A percentile compares a stretch with the other conserved stretches of the same genome.
Evolutionary conservation across 2,888 invertebrate species (phyloP).

Genomic region (Lycocerus yunnanus): DNA sequence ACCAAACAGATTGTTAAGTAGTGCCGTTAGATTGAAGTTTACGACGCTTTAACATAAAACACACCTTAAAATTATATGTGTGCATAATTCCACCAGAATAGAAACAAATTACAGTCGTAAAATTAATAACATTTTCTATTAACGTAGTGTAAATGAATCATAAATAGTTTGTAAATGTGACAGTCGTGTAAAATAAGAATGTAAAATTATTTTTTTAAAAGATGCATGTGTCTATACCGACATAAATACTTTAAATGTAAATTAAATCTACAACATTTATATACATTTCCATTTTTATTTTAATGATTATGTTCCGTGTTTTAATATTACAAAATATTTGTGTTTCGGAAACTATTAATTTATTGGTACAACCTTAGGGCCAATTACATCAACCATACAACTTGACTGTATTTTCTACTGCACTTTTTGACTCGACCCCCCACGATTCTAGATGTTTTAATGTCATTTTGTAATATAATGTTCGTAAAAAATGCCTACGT

Average conservation of each 20-base stretch:
- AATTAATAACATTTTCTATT: slow-evolving; percentile 4
- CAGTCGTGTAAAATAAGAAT: background rate
- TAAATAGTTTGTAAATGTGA: slow-evolving; percentile 1
- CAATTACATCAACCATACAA: no score
- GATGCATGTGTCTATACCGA: background rate
- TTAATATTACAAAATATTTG: background rate
- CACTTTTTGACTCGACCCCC: no score
- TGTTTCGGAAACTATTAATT: background rate
- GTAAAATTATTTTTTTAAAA: background rate
- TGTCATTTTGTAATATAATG: no score
- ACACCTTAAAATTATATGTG: slow-evolving; percentile 4
- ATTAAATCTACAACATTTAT: background rate
- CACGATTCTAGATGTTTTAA: no score
- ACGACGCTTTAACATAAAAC: background rate
- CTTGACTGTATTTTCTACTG: no score
- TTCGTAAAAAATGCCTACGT: no score
- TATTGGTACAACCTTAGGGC: background rate
- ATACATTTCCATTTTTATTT: background rate
- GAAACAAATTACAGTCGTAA: slow-evolving; percentile 3
- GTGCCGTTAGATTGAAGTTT: slow-evolving; percentile 2
- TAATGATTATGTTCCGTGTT: background rate
- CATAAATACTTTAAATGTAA: background rate
- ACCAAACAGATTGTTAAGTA: slow-evolving; percentile 1
- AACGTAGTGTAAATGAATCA: slow-evolving; percentile 4
- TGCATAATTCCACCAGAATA: slow-evolving; percentile 1